Base-by-base conservation (phyloP, 30 jellyfish, hydroid and myxozoan species). In the Sanderia malayensis region DNA sequence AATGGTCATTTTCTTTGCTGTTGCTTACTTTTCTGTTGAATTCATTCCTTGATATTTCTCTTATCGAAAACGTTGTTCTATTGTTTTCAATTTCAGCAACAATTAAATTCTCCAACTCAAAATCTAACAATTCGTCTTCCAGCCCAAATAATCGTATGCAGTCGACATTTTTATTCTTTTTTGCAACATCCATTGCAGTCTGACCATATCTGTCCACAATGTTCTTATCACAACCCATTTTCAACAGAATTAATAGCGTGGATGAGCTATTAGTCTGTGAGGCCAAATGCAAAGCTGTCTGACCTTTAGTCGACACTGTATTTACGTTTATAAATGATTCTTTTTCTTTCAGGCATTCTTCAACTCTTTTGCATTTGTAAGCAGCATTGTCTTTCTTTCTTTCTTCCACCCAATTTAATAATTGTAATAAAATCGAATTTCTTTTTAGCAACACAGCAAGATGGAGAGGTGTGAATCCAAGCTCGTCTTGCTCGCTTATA, bases 261-360 rank as follows among this genome's bases (percentile, higher is more conserved):
- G 24, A 70, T 45, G 1, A n/a, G 22, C 55, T 61, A 24, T 79
- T 70, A 46, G 34, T 64, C 25, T 37, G 46, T 0, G 74, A 73
- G 0, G 82, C 81, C 3, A 79, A 49, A 52, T 79, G 82, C 59
- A 79, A 67, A 6, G 82, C 68, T 0, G 90, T 64, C 32, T 46
- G 82, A 10, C 90, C 90, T 19, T 46, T 46, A 52, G 25, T 24
- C 2, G 82, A 58, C 2, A 32, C 3, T 11, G 9, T 59, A 31
- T 73, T 59, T n/a, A 73, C 63, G 11, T 53, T 34, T 4, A 73
- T 26, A 2, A 0, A 10, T 33, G 47, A 41, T 27, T 31, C 20
- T 21, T 26, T 29, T 44, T 29, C 19, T 49, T 34, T 21, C 20
- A 3, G 17, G 0, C 9, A 13, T n/a, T 34, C 44, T 53, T 53